Evolutionary conservation across 2,797 vertebrate genomes (phyloP).

Genomic region (Phoebastria nigripes): DNA sequence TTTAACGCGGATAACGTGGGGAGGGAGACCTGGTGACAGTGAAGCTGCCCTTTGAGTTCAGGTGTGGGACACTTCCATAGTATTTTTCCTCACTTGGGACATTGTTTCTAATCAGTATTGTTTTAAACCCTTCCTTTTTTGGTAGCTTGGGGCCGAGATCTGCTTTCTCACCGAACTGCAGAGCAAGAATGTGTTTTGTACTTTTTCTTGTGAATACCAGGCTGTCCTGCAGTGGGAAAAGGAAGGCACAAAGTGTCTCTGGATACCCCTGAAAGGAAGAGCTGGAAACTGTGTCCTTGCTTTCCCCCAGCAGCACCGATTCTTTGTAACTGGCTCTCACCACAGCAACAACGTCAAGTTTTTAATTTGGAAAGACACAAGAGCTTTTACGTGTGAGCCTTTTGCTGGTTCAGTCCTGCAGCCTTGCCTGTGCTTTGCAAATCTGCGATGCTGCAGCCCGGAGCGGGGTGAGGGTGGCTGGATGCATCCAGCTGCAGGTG

Average conservation of each 20-base stretch:
- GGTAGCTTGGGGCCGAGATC: not conserved
- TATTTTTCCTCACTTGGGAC: not conserved
- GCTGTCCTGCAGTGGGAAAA: not conserved
- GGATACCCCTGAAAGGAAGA: not conserved
- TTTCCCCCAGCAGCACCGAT: not conserved
- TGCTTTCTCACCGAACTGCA: not conserved
- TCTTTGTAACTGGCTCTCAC: not conserved
- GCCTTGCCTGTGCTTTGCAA: not conserved
- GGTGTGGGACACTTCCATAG: not conserved
- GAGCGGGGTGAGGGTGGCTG: not conserved
- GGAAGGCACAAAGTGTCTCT: not conserved
- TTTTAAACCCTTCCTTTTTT: slow-evolving; percentile 2
- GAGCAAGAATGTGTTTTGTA: not conserved
- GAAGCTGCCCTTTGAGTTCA: not conserved
- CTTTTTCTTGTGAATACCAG: not conserved
- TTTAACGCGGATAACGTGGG: not conserved
- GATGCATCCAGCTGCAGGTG: not conserved
- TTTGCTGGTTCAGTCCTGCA: not conserved
- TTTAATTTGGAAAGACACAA: not conserved
- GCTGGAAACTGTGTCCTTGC: not conserved
- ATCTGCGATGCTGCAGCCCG: not conserved
- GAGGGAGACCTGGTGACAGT: not conserved
- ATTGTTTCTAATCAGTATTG: not conserved
- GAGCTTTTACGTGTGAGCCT: fast-evolving
- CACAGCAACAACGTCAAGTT: not conserved